These are phyloP conservation scores for Philonicus albiceps DNA, from an alignment of 2,888 invertebrate genomes.

Conservation along the genomic window DNA sequence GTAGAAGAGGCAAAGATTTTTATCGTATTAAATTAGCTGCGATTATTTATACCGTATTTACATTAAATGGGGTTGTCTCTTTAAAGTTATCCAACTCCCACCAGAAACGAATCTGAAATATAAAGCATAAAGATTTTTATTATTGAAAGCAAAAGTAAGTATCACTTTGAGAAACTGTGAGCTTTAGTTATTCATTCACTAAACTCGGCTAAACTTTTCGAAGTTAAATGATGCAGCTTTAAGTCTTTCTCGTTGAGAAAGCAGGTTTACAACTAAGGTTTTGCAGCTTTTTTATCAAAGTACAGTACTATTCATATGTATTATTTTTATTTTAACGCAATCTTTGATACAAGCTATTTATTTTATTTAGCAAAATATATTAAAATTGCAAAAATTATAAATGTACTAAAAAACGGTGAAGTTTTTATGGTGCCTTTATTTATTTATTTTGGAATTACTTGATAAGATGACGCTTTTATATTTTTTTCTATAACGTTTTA, in stretches of 20 bases:
- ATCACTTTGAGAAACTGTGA: not conserved
- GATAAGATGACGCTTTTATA: no score
- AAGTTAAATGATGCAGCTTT: not conserved
- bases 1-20: not conserved
- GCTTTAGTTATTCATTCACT: not conserved
- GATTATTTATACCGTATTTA: conserved; percentile 21
- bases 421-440: no score
- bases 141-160: not conserved
- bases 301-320: not conserved
- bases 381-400: no score
- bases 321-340: not conserved
- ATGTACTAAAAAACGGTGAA: no score
- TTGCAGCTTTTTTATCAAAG: not conserved
- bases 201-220: not conserved
- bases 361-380: no score
- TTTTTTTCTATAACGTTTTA: no score
- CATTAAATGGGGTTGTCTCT: not conserved
- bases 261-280: not conserved
- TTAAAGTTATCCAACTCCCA: not conserved
- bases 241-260: not conserved
- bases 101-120: conserved; percentile 21
- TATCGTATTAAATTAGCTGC: conserved; percentile 10
- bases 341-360: no score
- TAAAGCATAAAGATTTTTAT: not conserved
- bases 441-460: no score